phyloP scores from a whole-genome alignment of 2,113 vertebrate genomes.

The Chascanopsetta lugubris region DNA sequence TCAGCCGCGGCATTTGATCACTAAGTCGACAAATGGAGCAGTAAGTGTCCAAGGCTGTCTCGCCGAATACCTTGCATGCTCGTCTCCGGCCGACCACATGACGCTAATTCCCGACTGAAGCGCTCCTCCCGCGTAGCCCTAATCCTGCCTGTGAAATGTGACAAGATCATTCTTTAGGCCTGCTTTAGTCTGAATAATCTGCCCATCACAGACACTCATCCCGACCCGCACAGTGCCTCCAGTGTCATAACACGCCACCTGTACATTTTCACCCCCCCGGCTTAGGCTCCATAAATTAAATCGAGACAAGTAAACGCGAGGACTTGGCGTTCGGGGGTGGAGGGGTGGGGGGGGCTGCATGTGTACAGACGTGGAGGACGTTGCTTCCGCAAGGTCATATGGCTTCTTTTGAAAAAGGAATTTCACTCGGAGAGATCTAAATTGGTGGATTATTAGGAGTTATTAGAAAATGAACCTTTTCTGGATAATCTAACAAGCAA shows the following conservation, averaged over 20 bases:
- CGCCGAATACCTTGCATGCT: conserved; percentile 67
- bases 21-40: conserved; percentile 74
- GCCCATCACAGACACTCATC: conserved; percentile 80
- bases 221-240: conserved; percentile 67
- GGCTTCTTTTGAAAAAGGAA: no score
- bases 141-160: conserved; percentile 80
- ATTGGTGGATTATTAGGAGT: no score
- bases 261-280: conserved; percentile 63
- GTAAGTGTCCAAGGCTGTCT: conserved; percentile 76
- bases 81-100: conserved; percentile 65
- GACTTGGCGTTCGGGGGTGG: conserved; percentile 34
- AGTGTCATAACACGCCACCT: conserved; percentile 73
- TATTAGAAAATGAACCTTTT: no score
- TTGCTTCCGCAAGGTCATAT: conserved; percentile 35
- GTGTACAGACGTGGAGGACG: conserved; percentile 27
- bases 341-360: no score
- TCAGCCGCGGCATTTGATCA: conserved; percentile 64
- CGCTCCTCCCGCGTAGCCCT: conserved; percentile 70
- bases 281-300: conserved; percentile 76
- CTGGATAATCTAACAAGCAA: no score
- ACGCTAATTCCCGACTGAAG: conserved; percentile 78
- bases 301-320: conserved; percentile 58
- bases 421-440: no score
- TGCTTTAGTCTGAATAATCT: conserved; percentile 78
- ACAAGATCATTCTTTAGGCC: conserved; percentile 81